Base-by-base conservation (phyloP, 2,888 invertebrate species). In the Lagria hirta region DNA sequence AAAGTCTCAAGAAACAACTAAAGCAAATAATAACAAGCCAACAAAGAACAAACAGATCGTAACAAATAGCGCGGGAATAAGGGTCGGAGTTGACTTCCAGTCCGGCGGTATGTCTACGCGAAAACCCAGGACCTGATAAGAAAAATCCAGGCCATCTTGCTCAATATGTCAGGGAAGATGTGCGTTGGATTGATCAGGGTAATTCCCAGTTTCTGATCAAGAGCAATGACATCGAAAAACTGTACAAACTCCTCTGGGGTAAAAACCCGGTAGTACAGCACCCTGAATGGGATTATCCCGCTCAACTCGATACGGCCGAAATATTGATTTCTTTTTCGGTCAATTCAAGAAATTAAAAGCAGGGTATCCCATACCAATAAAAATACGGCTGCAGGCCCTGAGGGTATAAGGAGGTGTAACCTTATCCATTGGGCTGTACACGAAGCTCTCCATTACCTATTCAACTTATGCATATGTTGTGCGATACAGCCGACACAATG, bases 81-180 rank as follows among this genome's bases (percentile, higher is more conserved):
- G 21, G 36, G 30, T 16, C 8, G 34, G 13, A 34, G 46, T 4
- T 24, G 29, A 21, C 12, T 46, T 7, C 36, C 43, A 5, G 30
- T 37, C 23, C 52, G 58, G 48, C 51, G 49, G 14, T 57, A 49
- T 22, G 30, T 49, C 2, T 65, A 58, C 18, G 60, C 65, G 0
- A 36, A 60, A 1, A 60, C 62, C 24, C 65, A 66, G 43, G 60
- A 65, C 3, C 24, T 66, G 1, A 65, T 5, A 51, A 52, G 26
- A 55, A 47, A 52, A 58, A 58, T 42, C 63, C 62, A 49, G 57
- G 54, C 24, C 16, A 55, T 30, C 40, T 66, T 43, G 46, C 62
- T 20, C 44, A 64, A 46, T 14, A 52, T 50, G 37, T 65, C 37
- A 2, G 63, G 47, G 8, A 51, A 29, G 36, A 54, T 33, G 26